phyloP scores from a whole-genome alignment of 2,888 invertebrate genomes.

The Seladonia tumulorum region DNA sequence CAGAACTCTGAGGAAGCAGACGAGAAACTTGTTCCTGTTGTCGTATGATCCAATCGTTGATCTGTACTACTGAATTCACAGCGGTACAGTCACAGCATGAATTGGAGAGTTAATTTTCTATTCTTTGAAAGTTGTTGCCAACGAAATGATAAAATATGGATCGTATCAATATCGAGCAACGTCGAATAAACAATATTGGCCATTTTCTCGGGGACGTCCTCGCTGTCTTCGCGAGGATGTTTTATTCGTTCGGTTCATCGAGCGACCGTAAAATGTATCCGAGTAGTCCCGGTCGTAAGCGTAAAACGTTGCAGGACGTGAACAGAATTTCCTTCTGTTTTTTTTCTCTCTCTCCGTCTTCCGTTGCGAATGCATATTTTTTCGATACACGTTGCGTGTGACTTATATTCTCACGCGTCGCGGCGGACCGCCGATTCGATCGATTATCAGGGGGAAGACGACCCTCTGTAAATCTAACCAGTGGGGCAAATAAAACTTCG shows the following conservation, averaged over 20 bases:
- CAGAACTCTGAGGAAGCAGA: not conserved
- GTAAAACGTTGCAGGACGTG: conserved; percentile 34
- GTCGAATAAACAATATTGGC: conserved; percentile 5
- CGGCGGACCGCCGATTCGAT: conserved; percentile 24
- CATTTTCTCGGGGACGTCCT: conserved; percentile 25
- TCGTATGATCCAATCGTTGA: not conserved
- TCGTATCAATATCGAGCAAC: not conserved
- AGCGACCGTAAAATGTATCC: conserved; percentile 30
- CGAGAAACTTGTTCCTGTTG: not conserved
- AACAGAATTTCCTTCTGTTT: not conserved
- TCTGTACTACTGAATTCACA: not conserved
- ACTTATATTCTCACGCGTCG: conserved; percentile 21
- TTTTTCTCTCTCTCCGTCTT: not conserved
- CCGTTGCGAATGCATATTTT: not conserved
- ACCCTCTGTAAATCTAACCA: conserved; percentile 27
- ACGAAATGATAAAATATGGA: conserved; percentile 1
- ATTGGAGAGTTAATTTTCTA: not conserved
- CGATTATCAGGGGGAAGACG: conserved; percentile 21
- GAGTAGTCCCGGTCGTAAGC: conserved; percentile 8
- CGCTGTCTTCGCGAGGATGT: conserved; percentile 38
- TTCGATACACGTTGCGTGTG: conserved; percentile 18
- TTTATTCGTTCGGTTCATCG: conserved; percentile 39
- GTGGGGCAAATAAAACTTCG: conserved; percentile 23
- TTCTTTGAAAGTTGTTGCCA: not conserved
- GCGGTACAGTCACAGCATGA: not conserved